These are phyloP conservation scores for Madoqua kirkii DNA, from an alignment of 2,113 vertebrate species.

Conservation along the genomic window DNA sequence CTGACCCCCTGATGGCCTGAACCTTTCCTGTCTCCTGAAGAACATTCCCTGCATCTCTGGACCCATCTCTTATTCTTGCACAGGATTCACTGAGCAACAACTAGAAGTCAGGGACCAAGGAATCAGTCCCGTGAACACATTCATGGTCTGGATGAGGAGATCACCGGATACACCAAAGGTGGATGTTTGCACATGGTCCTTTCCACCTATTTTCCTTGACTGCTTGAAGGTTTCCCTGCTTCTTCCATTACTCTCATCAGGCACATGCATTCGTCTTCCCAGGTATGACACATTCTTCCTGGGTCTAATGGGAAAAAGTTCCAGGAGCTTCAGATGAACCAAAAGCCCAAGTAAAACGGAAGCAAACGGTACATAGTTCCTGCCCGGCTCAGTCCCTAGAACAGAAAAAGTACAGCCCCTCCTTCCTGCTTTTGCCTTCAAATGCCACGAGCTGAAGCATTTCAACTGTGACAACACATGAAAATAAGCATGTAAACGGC, in stretches of 20 bases:
- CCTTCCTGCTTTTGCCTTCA: background rate
- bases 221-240: background rate
- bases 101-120: background rate
- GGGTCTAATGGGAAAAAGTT: background rate
- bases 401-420: fast-evolving
- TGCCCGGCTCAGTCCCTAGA: background rate
- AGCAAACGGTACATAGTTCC: background rate
- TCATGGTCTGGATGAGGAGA: background rate
- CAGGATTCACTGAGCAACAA: background rate
- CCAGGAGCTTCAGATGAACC: background rate
- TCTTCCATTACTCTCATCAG: background rate
- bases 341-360: background rate
- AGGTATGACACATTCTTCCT: background rate
- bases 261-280: background rate
- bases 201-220: background rate
- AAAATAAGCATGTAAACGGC: background rate
- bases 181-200: background rate
- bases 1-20: background rate
- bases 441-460: background rate
- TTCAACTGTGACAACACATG: too few relatives aligned
- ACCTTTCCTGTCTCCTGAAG: background rate
- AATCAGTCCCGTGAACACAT: fast-evolving
- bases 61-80: background rate
- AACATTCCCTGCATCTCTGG: background rate
- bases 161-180: background rate